These are phyloP conservation scores for Xestobium rufovillosum DNA, from an alignment of 2,888 invertebrate genomes.

Conservation along the genomic window DNA sequence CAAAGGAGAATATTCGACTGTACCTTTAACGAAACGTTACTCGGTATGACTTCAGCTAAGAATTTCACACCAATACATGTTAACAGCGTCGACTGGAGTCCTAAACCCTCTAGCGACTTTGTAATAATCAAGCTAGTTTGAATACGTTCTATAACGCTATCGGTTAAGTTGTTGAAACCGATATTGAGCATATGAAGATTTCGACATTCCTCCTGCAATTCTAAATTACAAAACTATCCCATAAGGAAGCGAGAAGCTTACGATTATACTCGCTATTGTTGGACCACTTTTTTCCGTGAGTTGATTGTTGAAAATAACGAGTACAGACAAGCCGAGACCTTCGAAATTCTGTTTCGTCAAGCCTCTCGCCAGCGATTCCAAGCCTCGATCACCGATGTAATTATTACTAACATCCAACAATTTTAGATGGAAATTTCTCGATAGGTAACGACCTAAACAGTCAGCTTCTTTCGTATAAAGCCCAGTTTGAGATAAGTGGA, in stretches of 20 bases:
- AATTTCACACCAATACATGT: slow-evolving; percentile 35
- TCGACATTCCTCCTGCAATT: slow-evolving; percentile 33
- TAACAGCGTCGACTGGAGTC: slow-evolving; percentile 36
- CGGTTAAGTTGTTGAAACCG: slow-evolving; percentile 38
- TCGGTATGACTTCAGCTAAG: slow-evolving; percentile 33
- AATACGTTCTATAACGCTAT: slow-evolving; percentile 33
- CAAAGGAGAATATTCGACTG: slow-evolving; percentile 8
- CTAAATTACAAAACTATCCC: slow-evolving; percentile 10
- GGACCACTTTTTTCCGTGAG: slow-evolving; percentile 37
- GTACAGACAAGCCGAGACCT: slow-evolving; percentile 32
- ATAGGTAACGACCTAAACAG: slow-evolving; percentile 32
- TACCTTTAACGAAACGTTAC: slow-evolving; percentile 35
- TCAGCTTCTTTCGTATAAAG: slow-evolving; percentile 39
- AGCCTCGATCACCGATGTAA: slow-evolving; percentile 37
- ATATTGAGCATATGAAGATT: slow-evolving; percentile 37
- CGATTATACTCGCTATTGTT: slow-evolving; percentile 35
- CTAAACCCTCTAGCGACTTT: slow-evolving; percentile 35
- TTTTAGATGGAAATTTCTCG: slow-evolving; percentile 32
- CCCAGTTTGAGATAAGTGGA: slow-evolving; percentile 37
- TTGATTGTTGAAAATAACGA: slow-evolving; percentile 38
- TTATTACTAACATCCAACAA: slow-evolving; percentile 40
- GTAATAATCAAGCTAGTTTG: slow-evolving; percentile 29
- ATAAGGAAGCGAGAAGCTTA: slow-evolving; percentile 24
- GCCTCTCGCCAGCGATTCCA: slow-evolving; percentile 36
- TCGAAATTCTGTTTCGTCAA: slow-evolving; percentile 30